phyloP scores from a whole-genome alignment of 2,113 vertebrate species.

The Lepus timidus region DNA sequence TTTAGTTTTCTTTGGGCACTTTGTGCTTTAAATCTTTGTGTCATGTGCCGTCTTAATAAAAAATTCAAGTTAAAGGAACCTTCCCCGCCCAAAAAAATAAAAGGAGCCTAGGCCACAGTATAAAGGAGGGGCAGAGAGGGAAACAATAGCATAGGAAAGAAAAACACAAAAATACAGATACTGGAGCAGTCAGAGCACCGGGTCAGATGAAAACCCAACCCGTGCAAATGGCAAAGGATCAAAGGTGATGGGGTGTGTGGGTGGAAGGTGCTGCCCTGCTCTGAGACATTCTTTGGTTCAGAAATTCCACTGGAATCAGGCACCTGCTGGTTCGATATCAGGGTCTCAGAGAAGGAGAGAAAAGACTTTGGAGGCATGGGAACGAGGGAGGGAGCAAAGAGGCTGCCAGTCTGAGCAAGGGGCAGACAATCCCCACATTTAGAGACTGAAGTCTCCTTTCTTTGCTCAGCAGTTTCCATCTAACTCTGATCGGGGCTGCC shows the following conservation, averaged over 20 bases:
- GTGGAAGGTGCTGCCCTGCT: conserved; percentile 80
- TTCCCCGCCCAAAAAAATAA: not conserved
- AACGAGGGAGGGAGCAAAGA: conserved; percentile 17
- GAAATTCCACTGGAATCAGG: conserved; percentile 78
- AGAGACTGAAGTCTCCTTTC: conserved; percentile 65
- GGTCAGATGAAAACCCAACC: conserved; percentile 83
- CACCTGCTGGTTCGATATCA: conserved; percentile 82
- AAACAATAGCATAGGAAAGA: conserved; percentile 61
- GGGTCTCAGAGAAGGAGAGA: conserved; percentile 66
- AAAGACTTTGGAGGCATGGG: conserved; percentile 67
- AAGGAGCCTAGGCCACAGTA: not conserved
- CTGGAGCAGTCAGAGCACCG: conserved; percentile 22
- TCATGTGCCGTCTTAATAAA: not conserved
- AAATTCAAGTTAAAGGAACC: not conserved
- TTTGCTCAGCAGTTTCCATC: conserved; percentile 72
- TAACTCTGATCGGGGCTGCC: conserved; percentile 74
- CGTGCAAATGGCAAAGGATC: conserved; percentile 83
- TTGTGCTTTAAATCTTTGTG: conserved; percentile 14
- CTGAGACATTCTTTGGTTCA: conserved; percentile 67
- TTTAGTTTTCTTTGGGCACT: not conserved
- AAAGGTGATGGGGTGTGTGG: conserved; percentile 80
- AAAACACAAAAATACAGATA: conserved; percentile 80
- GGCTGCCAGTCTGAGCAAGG: conserved; percentile 59
- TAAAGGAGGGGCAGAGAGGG: conserved; percentile 18
- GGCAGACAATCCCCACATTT: conserved; percentile 62